phyloP scores from a whole-genome alignment of 2,888 invertebrate genomes.

The Micoletzkya japonica region DNA sequence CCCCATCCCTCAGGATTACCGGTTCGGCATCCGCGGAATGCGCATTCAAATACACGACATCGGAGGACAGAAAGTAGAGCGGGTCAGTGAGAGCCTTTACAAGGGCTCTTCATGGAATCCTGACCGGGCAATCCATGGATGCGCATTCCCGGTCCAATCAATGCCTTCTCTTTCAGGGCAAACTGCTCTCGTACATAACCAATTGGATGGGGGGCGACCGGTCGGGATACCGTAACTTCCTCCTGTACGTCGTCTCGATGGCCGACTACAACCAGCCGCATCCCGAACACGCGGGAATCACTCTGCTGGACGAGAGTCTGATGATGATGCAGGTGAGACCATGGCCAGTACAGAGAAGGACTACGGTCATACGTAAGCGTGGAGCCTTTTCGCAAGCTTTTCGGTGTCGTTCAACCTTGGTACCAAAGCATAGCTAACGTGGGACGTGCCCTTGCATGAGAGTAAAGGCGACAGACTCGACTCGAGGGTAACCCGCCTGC shows the following conservation, averaged over 20 bases:
- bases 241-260: slow-evolving; percentile 57
- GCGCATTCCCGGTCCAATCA: background rate
- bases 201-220: slow-evolving; percentile 42
- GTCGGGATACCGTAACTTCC: slow-evolving; percentile 44
- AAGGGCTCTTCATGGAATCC: background rate
- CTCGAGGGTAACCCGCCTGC: too few relatives aligned
- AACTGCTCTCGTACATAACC: slow-evolving; percentile 48
- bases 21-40: slow-evolving; percentile 48
- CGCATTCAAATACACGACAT: slow-evolving; percentile 56
- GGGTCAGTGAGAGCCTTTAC: slow-evolving; percentile 31
- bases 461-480: too few relatives aligned
- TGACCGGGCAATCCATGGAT: background rate
- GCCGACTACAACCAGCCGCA: slow-evolving; percentile 55
- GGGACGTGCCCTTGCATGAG: too few relatives aligned
- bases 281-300: slow-evolving; percentile 43
- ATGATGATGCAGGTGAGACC: slow-evolving; percentile 35
- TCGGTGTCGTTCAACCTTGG: too few relatives aligned
- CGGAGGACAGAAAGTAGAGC: slow-evolving; percentile 56
- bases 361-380: too few relatives aligned
- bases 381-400: too few relatives aligned
- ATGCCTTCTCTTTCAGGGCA: slow-evolving; percentile 34
- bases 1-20: slow-evolving; percentile 41
- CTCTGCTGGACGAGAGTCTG: slow-evolving; percentile 54
- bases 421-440: too few relatives aligned
- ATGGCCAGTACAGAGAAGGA: too few relatives aligned